Evolutionary conservation across 2,113 vertebrate genomes (phyloP).

Genomic region (Tauraco erythrolophus): DNA sequence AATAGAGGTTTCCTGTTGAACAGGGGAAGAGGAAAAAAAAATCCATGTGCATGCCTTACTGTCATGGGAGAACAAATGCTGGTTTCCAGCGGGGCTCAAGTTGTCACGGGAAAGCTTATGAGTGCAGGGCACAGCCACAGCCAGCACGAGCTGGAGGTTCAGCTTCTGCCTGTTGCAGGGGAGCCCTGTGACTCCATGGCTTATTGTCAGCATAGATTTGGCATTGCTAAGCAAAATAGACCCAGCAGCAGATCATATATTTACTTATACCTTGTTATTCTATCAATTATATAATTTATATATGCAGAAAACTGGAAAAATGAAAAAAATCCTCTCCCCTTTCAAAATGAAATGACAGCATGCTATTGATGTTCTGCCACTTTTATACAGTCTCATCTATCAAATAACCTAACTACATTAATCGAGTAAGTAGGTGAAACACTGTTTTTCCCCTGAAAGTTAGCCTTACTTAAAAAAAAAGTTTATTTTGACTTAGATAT

Average conservation of each 20-base stretch:
- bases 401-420: neutral
- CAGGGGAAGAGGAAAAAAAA: neutral
- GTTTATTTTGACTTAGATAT: neutral
- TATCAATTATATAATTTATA: neutral
- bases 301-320: neutral
- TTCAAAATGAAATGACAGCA: neutral
- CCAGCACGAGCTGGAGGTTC: neutral
- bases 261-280: neutral
- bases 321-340: neutral
- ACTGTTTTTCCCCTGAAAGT: rapidly evolving
- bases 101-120: neutral
- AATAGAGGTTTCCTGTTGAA: neutral
- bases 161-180: neutral
- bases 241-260: neutral
- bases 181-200: neutral
- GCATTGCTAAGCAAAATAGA: neutral
- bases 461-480: neutral
- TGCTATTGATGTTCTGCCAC: neutral
- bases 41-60: neutral
- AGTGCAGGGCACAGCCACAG: neutral
- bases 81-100: neutral
- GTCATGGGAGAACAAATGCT: neutral
- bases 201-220: neutral
- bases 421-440: neutral
- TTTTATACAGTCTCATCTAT: neutral